Evolutionary conservation across 1,140 invertebrate genomes (phyloP), one percentile per base, ranked within the genome.

Genomic region (Pogonomyrmex barbatus): DNA sequence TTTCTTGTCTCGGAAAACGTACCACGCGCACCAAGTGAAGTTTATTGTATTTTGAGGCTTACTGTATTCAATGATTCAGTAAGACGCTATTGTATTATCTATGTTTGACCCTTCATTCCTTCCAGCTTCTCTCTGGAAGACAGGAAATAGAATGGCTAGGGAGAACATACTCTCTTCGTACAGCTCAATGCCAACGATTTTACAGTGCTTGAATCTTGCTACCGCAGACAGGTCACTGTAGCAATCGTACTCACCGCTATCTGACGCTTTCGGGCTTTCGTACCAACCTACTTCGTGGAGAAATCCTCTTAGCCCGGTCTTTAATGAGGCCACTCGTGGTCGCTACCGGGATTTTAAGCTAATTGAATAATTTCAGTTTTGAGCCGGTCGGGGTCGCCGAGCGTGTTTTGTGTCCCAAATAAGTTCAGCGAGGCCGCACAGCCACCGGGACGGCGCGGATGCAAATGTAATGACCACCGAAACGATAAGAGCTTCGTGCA

Each of bases 301-400:
- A 92, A 93, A 94, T 94, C 90, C 91, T 93, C 93, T 93, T 94
- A 93, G 88, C 86, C 84, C 76, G 79, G 84, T 91, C 92, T 91
- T 68, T 93, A 93, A 93, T 91, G 91, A 92, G 89, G 84, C 87
- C 87, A 89, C 85, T 83, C 89, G 88, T 78, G 79, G 75, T 76
- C 81, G 54, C 85, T 87, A 79, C 90, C 75, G 56, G 88, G 89
- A 94, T 93, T 92, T 92, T 92, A 92, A 89, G 87, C 90, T 93
- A 93, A 94, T 94, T 93, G 91, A 94, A 92, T 93, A 89, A 93
- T 94, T 93, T 92, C 78, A 88, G 88, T 91, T 92, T 91, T 90
- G 87, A 86, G 88, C 82, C 42, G 81, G 70, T n/a, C 47, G 54
- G 67, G 79, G 71, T 77, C 33, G 56, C 45, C 63, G 60, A 24